Percentiles rank a stretch among this genome's conserved stretches.
These are phyloP conservation scores for Tenthredo livida DNA, from an alignment of 2,888 invertebrate species.

Conservation along the genomic window DNA sequence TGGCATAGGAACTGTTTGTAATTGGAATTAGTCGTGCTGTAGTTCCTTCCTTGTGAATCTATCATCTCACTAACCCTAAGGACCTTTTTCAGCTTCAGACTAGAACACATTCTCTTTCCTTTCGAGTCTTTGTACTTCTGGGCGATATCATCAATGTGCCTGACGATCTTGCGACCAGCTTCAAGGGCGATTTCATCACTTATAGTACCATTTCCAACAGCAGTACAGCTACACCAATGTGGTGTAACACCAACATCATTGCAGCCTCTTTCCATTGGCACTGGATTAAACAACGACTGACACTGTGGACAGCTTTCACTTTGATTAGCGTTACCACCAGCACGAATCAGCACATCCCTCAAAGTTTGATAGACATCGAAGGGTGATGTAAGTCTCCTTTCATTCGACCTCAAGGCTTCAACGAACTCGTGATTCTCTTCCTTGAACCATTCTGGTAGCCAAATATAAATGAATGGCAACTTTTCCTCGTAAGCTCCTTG, in stretches of 20 bases:
- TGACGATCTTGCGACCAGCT: conserved; percentile 79
- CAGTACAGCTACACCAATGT: conserved; percentile 90
- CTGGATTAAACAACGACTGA: conserved; percentile 82
- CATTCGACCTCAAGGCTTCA: conserved; percentile 82
- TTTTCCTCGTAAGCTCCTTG: conserved; percentile 90
- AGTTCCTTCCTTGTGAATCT: conserved; percentile 69
- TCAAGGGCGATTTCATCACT: conserved; percentile 79
- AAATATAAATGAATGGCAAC: conserved; percentile 86
- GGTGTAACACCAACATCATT: conserved; percentile 84
- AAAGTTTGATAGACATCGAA: conserved; percentile 88
- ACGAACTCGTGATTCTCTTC: conserved; percentile 80
- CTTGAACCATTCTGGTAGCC: conserved; percentile 83
- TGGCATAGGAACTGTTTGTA: conserved; percentile 83
- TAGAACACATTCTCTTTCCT: conserved; percentile 78
- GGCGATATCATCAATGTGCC: conserved; percentile 71
- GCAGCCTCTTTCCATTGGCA: conserved; percentile 84
- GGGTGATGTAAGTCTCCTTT: conserved; percentile 85
- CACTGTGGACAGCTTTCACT: conserved; percentile 84
- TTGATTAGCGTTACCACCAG: conserved; percentile 76
- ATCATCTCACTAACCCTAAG: conserved; percentile 80
- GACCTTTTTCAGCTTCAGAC: conserved; percentile 80
- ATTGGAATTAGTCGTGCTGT: conserved; percentile 62
- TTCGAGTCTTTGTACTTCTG: conserved; percentile 69
- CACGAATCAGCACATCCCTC: conserved; percentile 82
- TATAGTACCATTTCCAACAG: conserved; percentile 79